phyloP scores from a whole-genome alignment of 2,797 vertebrate genomes.

The Melanotaenia boesemani region DNA sequence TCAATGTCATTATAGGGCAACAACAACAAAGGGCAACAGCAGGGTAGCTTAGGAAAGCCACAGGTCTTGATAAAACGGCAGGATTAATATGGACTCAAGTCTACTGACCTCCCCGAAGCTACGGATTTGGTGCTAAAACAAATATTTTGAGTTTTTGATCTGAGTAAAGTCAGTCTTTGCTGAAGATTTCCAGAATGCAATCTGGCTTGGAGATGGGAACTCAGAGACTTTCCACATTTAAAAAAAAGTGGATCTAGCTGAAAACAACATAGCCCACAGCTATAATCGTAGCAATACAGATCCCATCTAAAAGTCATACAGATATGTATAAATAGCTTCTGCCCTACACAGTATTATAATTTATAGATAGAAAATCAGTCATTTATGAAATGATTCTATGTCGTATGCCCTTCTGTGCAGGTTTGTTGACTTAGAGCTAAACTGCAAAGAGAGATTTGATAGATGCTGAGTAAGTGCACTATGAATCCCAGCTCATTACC shows the following conservation, averaged over 20 bases:
- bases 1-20: too few relatives aligned
- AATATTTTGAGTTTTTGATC: not conserved
- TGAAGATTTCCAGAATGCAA: not conserved
- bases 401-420: not conserved
- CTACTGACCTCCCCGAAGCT: not conserved
- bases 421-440: conserved; percentile 7
- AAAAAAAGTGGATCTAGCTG: too few relatives aligned
- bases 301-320: not conserved
- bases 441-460: conserved; percentile 13
- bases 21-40: too few relatives aligned
- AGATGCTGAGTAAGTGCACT: conserved; percentile 20
- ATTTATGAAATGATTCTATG: too few relatives aligned
- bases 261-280: not conserved
- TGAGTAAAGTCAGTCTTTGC: not conserved
- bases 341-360: not conserved
- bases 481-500: conserved; percentile 6
- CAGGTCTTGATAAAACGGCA: not conserved
- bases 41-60: too few relatives aligned
- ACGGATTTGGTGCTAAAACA: not conserved
- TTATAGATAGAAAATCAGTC: not conserved
- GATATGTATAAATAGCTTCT: not conserved
- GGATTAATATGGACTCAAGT: not conserved
- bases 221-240: too few relatives aligned
- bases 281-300: not conserved
- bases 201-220: too few relatives aligned